Evolutionary conservation across 1,140 invertebrate species (phyloP).

Genomic region (Lepidurus couesii): DNA sequence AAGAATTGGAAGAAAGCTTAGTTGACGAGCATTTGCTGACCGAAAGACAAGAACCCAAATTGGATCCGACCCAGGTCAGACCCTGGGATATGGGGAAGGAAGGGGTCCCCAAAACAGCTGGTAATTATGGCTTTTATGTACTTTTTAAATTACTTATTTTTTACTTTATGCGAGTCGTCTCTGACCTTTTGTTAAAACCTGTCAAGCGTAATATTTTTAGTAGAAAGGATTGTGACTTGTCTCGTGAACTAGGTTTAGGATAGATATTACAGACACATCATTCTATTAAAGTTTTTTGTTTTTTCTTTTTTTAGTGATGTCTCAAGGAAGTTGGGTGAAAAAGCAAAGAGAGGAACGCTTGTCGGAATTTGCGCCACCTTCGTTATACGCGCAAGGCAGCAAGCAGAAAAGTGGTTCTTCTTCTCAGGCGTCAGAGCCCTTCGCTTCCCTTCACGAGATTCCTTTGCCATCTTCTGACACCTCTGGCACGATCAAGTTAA

Average conservation of each 20-base stretch:
- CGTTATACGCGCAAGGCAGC: conserved; percentile 33
- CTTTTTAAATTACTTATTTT: conserved; percentile 15
- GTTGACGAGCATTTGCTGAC: conserved; percentile 15
- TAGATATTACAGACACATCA: conserved; percentile 25
- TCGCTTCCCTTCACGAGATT: neutral
- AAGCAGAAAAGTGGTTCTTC: conserved; percentile 27
- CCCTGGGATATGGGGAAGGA: conserved; percentile 44
- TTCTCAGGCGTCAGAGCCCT: neutral
- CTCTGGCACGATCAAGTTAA: neutral
- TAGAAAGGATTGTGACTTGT: neutral
- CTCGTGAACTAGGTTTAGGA: neutral
- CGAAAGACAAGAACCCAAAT: conserved; percentile 28
- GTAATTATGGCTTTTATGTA: conserved; percentile 14
- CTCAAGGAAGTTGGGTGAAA: conserved; percentile 42
- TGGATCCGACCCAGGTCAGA: conserved; percentile 36
- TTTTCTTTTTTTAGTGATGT: conserved; percentile 35
- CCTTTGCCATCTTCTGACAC: conserved; percentile 26
- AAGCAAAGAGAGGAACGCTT: conserved; percentile 41
- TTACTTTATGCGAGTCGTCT: neutral
- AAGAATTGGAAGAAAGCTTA: conserved; percentile 25
- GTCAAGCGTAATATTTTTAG: conserved; percentile 34
- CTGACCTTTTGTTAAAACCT: neutral
- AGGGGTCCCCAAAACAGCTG: conserved; percentile 36
- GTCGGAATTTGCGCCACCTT: conserved; percentile 43
- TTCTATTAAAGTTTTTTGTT: neutral